A percentile compares a stretch with the other conserved stretches of the same genome.
Evolutionary conservation across 1,140 invertebrate genomes (phyloP).

Genomic region (Caenorhabditis elegans): WBcel235 BX284605.5:5053501-5054000

Average conservation of each 20-base stretch:
- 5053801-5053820: too few relatives aligned
- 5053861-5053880: too few relatives aligned
- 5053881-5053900: too few relatives aligned
- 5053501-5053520: neutral
- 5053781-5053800: too few relatives aligned
- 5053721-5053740: neutral
- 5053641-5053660: neutral
- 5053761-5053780: too few relatives aligned
- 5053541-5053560: neutral
- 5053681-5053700: too few relatives aligned
- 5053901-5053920: too few relatives aligned
- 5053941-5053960: neutral
- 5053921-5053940: too few relatives aligned
- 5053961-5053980: neutral
- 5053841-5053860: too few relatives aligned
- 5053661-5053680: neutral
- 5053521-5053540: neutral
- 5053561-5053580: neutral
- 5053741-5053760: too few relatives aligned
- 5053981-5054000: neutral
- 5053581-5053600: neutral
- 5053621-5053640: neutral
- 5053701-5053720: neutral
- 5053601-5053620: neutral
- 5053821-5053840: too few relatives aligned